Evolutionary conservation across 1,140 invertebrate genomes (phyloP), one percentile per base, ranked within the genome.

Genomic region (Trissolcus basalis): DNA sequence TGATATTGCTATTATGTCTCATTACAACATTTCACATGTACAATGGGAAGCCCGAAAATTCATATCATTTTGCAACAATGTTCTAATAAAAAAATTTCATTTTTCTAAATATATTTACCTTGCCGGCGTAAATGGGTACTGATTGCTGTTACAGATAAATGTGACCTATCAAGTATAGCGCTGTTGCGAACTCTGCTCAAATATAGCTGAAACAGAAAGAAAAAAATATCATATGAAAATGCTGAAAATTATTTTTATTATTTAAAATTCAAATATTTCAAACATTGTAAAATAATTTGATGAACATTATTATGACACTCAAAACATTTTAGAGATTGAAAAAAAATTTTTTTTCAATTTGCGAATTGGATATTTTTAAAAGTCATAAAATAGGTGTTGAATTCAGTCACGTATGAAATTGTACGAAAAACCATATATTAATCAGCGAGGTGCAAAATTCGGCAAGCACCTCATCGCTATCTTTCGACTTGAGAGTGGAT

Each of bases 401-500:
- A 72, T 53, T 48, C 68, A 1, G 39, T 14, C 1, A 27, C 39
- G 44, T 36, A 48, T 55, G 36, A 65, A 59, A 64, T 12, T 51
- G 54, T 47, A 65, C 15, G 53, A n/a, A 60, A 44, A 14, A 44
- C 43, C 36, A 39, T 39, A 44, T 45, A n/a, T 19, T 71, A 71
- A 71, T 71, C 61, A 70, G 35, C 53, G 53, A 60, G 65, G 67
- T 71, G 71, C 61, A 72, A 75, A 74, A 68, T 68, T 45, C 51
- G 65, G 43, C 53, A 6, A 15, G 50, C 32, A 58, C 45, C 41
- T 43, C 50, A 45, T 39, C 54, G 15, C 80, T 83, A 86, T 86
- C 80, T 81, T 75, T 75, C 80, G 79, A 82, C 81, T 80, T 83
- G 82, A 79, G 72, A 87, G 83, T 85, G 85, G 85, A 87, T 86